Percentiles rank a stretch among this genome's conserved stretches.
These are phyloP conservation scores for Tichodroma muraria DNA, from an alignment of 2,113 vertebrate species.

Conservation along the genomic window DNA sequence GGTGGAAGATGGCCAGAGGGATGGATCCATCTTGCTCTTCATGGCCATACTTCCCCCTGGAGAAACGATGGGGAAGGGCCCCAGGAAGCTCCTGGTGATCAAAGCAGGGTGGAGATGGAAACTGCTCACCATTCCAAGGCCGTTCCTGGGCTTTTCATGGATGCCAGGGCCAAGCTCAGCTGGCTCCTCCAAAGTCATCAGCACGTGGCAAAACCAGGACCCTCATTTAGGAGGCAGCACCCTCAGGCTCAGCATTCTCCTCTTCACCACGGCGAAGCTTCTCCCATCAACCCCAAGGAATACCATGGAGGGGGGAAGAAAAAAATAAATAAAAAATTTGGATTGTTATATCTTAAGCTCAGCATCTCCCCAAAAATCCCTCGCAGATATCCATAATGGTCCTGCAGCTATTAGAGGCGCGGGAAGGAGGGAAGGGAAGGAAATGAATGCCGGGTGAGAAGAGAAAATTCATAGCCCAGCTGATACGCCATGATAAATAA, in stretches of 20 bases:
- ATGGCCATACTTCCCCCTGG: accelerated
- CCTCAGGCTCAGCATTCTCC: neutral
- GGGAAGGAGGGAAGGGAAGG: slow-evolving; percentile 48
- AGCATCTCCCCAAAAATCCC: slow-evolving; percentile 37
- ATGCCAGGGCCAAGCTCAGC: neutral
- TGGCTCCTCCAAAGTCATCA: neutral
- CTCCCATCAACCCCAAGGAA: neutral
- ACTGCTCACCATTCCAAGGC: neutral
- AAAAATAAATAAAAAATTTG: neutral
- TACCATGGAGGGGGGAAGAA: accelerated
- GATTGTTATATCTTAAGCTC: slow-evolving; percentile 30
- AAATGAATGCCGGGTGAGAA: slow-evolving; percentile 51
- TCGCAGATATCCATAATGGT: slow-evolving; percentile 27
- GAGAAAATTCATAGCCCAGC: slow-evolving; percentile 78
- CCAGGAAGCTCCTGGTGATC: neutral
- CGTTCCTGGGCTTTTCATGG: neutral
- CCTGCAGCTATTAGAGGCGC: slow-evolving; percentile 64
- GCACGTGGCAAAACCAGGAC: neutral
- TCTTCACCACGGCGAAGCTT: neutral
- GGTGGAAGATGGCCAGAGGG: neutral
- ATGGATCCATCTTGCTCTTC: neutral
- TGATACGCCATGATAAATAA: slow-evolving; percentile 83
- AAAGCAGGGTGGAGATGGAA: neutral
- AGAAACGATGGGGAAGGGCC: neutral
- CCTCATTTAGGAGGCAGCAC: neutral